Base-by-base conservation (phyloP, 2,113 vertebrate genomes). In the Kryptolebias marmoratus region DNA sequence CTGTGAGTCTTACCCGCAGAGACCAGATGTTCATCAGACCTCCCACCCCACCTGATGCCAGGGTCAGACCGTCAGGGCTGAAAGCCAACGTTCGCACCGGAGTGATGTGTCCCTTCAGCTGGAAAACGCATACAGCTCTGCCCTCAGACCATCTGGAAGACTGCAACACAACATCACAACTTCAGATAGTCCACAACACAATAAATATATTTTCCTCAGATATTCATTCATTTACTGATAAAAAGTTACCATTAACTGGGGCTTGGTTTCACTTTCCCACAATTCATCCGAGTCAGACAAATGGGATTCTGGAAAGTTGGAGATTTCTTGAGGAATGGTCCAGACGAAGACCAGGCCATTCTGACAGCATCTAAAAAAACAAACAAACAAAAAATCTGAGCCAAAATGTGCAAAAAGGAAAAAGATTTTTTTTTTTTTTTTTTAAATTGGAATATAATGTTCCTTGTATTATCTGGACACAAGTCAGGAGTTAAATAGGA, bases 1-100 rank as follows among this genome's bases (percentile, higher is more conserved):
- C 14, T 54, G 27, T 18, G 12, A 22, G 13, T 56, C 95, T 95
- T 89, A 99, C 98, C 95, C 94, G 90, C 61, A 99, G 90, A 55
- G 97, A 99, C 98, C 98, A 99, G 91, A 99, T 96, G 90, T 99
- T 99, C 94, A 98, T 94, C 71, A 99, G 96, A 5, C 98, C 97
- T 9, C 98, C 97, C 2, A 96, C 94, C 48, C 96, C 98, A 67
- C 97, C 98, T 39, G 98, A 98, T 0, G 95, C 96, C 80, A 99
- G 81, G 1, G 95, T 93, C 78, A 98, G 90, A 1, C 98, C 98
- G 31, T 99, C 97, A 5, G 96, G 94, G 86, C 96, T 98, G 87
- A 99, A 99, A 0, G 93, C 94, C 64, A 99, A 91, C 0, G 96
- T 97, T 15, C 94, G 91, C 5, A 98, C 96, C 0, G 97, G 96